These are phyloP conservation scores for Diorhabda elongata DNA, from an alignment of 1,140 invertebrate genomes.

Conservation along the genomic window DNA sequence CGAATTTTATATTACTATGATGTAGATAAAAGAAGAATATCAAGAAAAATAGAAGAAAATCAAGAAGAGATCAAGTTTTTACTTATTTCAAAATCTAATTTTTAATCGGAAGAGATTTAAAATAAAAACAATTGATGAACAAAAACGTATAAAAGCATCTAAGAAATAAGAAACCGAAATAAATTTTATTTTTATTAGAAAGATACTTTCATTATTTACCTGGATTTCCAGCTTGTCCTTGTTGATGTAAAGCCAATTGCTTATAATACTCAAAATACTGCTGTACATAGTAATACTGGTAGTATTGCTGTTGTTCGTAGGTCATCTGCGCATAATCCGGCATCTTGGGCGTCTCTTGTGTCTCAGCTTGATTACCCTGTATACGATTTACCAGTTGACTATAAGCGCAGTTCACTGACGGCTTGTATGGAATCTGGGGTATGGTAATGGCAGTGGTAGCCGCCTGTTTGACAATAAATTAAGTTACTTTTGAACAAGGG, in stretches of 20 bases:
- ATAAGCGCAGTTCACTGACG: slow-evolving; percentile 78
- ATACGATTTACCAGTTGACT: slow-evolving; percentile 80
- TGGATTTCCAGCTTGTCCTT: slow-evolving; percentile 21
- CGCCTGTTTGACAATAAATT: slow-evolving; percentile 27
- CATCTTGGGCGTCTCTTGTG: slow-evolving; percentile 32
- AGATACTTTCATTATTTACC: neutral
- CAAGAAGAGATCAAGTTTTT: too few species aligned
- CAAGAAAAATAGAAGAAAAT: too few species aligned
- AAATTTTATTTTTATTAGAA: neutral
- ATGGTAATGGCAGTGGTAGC: slow-evolving; percentile 8
- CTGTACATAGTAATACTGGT: slow-evolving; percentile 42
- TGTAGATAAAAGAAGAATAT: too few species aligned
- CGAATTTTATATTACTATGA: too few species aligned
- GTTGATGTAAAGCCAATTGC: slow-evolving; percentile 38
- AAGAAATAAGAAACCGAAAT: neutral
- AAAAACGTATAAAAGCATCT: neutral
- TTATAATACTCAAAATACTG: slow-evolving; percentile 46
- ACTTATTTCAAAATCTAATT: too few species aligned
- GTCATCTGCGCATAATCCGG: slow-evolving; percentile 25
- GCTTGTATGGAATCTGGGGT: slow-evolving; percentile 63
- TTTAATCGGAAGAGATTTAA: too few species aligned
- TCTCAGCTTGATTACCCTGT: slow-evolving; percentile 57
- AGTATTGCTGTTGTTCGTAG: slow-evolving; percentile 42
- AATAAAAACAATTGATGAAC: neutral
- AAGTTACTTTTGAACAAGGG: slow-evolving; percentile 9